These are phyloP conservation scores for Cheilosia pagana DNA, from an alignment of 2,888 invertebrate genomes.

Conservation along the genomic window DNA sequence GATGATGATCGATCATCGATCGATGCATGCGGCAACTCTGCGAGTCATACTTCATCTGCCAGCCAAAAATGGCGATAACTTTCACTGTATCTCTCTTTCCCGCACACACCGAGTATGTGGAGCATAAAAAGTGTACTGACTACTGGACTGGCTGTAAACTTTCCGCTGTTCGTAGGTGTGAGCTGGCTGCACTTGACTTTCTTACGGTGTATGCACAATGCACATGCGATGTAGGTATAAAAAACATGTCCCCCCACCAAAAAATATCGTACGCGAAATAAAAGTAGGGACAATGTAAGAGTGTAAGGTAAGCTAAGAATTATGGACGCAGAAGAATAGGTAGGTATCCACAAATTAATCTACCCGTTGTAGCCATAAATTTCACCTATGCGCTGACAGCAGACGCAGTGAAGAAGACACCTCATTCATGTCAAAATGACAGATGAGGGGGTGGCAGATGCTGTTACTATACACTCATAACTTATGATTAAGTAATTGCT, in stretches of 20 bases:
- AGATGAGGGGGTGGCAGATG: neutral
- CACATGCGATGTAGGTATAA: conserved; percentile 25
- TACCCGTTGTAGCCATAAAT: conserved; percentile 76
- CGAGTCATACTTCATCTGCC: conserved; percentile 42
- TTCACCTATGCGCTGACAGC: conserved; percentile 58
- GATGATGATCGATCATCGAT: conserved; percentile 62
- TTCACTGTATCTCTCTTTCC: conserved; percentile 59
- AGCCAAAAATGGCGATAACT: conserved; percentile 67
- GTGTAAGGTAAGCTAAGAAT: conserved; percentile 65
- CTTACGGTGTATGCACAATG: conserved; percentile 48
- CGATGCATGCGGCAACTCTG: conserved; percentile 37
- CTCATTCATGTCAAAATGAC: conserved; percentile 66
- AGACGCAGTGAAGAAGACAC: conserved; percentile 55
- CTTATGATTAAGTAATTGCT: conserved; percentile 72
- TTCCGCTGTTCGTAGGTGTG: conserved; percentile 24
- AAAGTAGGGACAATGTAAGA: neutral
- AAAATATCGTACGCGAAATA: conserved; percentile 11
- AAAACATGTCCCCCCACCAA: conserved; percentile 2
- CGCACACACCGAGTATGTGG: neutral
- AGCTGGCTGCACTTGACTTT: conserved; percentile 52
- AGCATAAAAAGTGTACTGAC: conserved; percentile 17
- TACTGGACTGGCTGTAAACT: conserved; percentile 41
- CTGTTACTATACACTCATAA: conserved; percentile 52
- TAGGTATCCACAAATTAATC: conserved; percentile 80
- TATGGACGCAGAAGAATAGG: conserved; percentile 37